Evolutionary conservation across 2,888 invertebrate genomes (phyloP).

Genomic region (Cantharis rustica): DNA sequence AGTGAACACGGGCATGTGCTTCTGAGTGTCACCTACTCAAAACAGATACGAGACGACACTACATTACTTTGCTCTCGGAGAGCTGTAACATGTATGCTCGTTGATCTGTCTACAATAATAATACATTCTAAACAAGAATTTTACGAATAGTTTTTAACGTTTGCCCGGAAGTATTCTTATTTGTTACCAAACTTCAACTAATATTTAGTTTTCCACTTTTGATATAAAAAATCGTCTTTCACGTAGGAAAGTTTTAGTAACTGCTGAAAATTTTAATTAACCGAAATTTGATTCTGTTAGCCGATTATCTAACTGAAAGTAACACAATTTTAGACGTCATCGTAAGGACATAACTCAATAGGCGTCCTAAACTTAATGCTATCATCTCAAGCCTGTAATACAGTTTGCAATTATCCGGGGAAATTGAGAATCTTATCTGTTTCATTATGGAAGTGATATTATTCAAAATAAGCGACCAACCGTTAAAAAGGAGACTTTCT

Average conservation of each 20-base stretch:
- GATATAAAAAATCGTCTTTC: not conserved
- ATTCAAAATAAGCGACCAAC: conserved; percentile 45
- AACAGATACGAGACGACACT: conserved; percentile 12
- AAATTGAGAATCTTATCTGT: conserved; percentile 50
- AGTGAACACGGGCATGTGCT: conserved; percentile 10
- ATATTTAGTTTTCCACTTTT: not conserved
- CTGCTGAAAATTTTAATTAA: not conserved
- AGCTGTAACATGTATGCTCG: conserved; percentile 10
- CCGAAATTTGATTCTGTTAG: conserved; percentile 24
- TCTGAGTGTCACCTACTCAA: conserved; percentile 16
- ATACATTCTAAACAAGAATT: not conserved
- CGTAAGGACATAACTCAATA: conserved; percentile 41
- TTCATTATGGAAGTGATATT: conserved; percentile 45
- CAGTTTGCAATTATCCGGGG: conserved; percentile 48
- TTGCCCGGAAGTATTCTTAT: not conserved
- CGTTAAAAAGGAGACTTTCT: conserved; percentile 32
- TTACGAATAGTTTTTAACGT: not conserved
- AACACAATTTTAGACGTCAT: conserved; percentile 20
- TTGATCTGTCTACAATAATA: conserved; percentile 20
- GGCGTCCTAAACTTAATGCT: conserved; percentile 39
- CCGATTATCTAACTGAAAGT: conserved; percentile 24
- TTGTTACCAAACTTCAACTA: not conserved
- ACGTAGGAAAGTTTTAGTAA: no score
- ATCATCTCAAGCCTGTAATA: conserved; percentile 43
- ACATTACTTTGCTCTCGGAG: not conserved